These are phyloP conservation scores for Caranx melampygus DNA, from an alignment of 2,113 vertebrate genomes.

Conservation along the genomic window DNA sequence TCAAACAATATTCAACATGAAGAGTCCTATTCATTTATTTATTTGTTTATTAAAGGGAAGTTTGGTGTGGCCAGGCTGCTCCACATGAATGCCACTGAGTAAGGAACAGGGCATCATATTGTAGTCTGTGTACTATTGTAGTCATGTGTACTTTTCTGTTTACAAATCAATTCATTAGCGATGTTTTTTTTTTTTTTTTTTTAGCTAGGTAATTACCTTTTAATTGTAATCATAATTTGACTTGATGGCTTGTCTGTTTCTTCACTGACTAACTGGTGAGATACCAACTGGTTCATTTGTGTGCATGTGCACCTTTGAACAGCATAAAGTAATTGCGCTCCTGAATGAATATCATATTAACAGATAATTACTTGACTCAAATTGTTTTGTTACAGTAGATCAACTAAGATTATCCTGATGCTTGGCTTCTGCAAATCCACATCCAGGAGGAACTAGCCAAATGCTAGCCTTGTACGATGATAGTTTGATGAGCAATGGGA, in stretches of 20 bases:
- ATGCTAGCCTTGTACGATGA: not conserved
- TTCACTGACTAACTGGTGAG: conserved; percentile 19
- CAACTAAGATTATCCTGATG: not conserved
- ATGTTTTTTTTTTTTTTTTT: too few species aligned
- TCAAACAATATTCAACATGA: too few species aligned
- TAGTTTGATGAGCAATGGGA: not conserved
- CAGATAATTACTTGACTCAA: conserved; percentile 7
- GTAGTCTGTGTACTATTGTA: too few species aligned
- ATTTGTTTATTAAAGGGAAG: too few species aligned
- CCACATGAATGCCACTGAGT: too few species aligned
- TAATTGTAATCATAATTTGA: conserved; percentile 10
- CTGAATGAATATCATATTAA: not conserved
- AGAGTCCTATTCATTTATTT: too few species aligned
- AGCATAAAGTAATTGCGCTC: not conserved
- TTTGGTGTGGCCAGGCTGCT: too few species aligned
- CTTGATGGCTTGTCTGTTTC: conserved; percentile 10
- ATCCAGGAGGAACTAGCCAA: not conserved
- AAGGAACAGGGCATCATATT: too few species aligned
- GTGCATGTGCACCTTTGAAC: conserved; percentile 8
- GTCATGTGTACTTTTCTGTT: too few species aligned
- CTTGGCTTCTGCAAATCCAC: not conserved
- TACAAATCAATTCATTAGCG: too few species aligned
- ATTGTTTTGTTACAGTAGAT: conserved; percentile 13
- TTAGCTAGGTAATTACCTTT: not conserved
- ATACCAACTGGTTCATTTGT: conserved; percentile 12